phyloP scores from a whole-genome alignment of 37 sponge, comb jelly and placozoan species.

The Chondrilla cf. caribensis region DNA sequence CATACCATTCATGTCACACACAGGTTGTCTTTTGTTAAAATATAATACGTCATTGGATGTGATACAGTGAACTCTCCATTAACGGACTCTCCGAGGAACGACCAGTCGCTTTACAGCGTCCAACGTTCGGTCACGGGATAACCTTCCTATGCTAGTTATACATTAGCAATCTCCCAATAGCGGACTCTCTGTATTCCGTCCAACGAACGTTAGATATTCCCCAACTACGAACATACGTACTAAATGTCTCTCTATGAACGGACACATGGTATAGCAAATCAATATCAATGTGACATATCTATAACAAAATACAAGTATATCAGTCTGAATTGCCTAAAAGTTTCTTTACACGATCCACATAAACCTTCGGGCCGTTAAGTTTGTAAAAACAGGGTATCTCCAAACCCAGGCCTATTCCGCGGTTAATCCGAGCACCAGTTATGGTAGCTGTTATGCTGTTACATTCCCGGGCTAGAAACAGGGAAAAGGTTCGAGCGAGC shows the following conservation, averaged over 20 bases:
- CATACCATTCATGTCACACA: too few species aligned
- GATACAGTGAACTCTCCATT: conserved; percentile 26
- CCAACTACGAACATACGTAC: background rate
- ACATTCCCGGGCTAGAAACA: conserved; percentile 13
- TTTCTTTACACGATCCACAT: background rate
- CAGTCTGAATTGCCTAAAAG: background rate
- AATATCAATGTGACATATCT: too few species aligned
- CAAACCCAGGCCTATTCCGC: background rate
- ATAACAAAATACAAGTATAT: background rate
- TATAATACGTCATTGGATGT: too few species aligned
- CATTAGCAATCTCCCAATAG: conserved; percentile 3
- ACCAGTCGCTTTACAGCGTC: conserved; percentile 11
- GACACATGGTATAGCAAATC: conserved; percentile 6
- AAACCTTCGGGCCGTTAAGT: background rate
- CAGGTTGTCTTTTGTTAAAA: too few species aligned
- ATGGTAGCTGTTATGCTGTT: conserved; percentile 10
- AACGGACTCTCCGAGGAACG: conserved; percentile 19
- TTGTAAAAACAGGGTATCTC: background rate
- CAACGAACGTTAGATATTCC: background rate
- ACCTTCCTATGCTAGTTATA: conserved; percentile 2
- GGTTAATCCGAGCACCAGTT: background rate
- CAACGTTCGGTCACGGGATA: background rate
- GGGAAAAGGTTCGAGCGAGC: background rate
- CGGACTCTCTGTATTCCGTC: conserved; percentile 24
- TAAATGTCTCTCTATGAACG: conserved; percentile 10